Base-by-base conservation (phyloP, 2,888 invertebrate genomes). In the Gonocerus acuteangulatus region DNA sequence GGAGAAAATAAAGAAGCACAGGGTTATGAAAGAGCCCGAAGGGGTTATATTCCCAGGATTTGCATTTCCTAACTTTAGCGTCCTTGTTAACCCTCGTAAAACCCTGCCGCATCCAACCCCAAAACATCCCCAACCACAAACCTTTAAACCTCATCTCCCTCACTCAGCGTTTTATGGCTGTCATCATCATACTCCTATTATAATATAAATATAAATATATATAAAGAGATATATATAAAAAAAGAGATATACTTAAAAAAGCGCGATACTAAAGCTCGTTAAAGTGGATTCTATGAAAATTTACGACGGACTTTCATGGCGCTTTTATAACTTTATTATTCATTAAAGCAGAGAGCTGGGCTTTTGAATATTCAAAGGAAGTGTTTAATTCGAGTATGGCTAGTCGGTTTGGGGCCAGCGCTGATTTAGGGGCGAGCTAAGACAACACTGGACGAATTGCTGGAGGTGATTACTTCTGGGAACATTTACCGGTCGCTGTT, bases 51-150 rank as follows among this genome's bases (percentile, higher is more conserved):
- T 48, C 39, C n/a, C 32, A 56, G 62, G 64, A 64, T 64, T 64
- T 64, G 64, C 64, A 64, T 64, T 54, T 52, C 61, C 58, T 21
- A 21, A 32, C 59, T 64, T 64, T 64, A 61, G 59, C 60, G 59
- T 56, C 51, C 54, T 62, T 64, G 62, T 62, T 59, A 52, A 59
- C 42, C 64, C 54, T 48, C 62, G 62, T 59, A 62, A 64, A 64
- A 64, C 51, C 64, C 22, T 34, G 27, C n/a, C 34, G 44, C 48
- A 59, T 32, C 59, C 48, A 34, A 36, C 48, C 36, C 52, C 57
- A 49, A 34, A 34, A 34, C 51, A 51, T 51, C 32, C 48, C 62
- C 64, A n/a, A 54, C 57, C 62, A 62, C 62, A 64, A 64, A 64
- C 64, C 57, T 61, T n/a, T 64, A 62, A 60, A 44, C 62, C 58